Conservation (phyloP, 2,888 invertebrate species). For the Plusia festucae region DNA sequence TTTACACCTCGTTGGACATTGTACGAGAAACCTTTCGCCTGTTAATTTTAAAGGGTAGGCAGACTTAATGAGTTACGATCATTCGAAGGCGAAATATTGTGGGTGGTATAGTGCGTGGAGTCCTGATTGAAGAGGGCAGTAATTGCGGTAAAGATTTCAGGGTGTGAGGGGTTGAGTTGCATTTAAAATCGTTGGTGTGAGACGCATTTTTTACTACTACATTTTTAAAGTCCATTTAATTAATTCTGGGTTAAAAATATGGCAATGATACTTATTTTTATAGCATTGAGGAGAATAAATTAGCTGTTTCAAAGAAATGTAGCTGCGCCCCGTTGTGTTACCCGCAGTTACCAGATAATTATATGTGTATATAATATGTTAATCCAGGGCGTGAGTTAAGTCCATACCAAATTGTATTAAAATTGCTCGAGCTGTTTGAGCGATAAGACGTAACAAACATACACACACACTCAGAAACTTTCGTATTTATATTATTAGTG, state of each 20-base stretch:
- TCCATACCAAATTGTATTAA: no score
- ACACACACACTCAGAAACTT: no score
- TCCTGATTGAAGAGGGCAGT: conserved; percentile 27
- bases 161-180: conserved; percentile 13
- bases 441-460: no score
- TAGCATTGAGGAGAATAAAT: no score
- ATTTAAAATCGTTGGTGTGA: conserved; percentile 2
- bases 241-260: not conserved
- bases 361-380: no score
- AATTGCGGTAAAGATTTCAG: conserved; percentile 25
- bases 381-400: no score
- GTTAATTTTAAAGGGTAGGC: conserved; percentile 36
- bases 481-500: no score
- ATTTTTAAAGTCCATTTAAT: no score
- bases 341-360: no score
- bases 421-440: no score
- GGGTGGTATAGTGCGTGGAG: conserved; percentile 11
- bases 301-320: no score
- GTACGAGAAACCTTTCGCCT: conserved; percentile 31
- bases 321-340: no score
- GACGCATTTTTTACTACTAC: not conserved
- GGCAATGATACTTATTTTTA: not conserved
- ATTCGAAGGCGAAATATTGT: conserved; percentile 36
- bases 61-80: conserved; percentile 20
- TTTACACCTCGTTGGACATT: conserved; percentile 17